Conservation (phyloP, 1,140 invertebrate species). For the Zaprionus tsacasi region DNA sequence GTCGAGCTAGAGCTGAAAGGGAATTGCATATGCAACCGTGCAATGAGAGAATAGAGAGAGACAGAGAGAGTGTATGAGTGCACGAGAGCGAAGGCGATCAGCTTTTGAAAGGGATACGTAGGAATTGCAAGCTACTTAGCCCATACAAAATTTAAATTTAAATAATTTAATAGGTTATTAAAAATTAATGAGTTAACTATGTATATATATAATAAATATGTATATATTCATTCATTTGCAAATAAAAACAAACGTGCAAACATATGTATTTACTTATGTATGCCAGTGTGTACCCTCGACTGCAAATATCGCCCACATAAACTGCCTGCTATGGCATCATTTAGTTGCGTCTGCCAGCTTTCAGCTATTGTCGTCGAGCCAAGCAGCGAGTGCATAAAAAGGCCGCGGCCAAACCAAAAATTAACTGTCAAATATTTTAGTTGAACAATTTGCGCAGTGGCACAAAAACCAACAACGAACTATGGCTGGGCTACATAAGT, state of each 20-base stretch:
- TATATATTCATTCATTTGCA: neutral
- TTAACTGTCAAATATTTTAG: constrained; percentile 81
- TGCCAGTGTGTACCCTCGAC: neutral
- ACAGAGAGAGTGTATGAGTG: neutral
- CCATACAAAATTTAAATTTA: neutral
- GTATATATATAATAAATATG: neutral
- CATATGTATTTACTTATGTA: neutral
- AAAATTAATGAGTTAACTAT: neutral
- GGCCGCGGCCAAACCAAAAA: constrained; percentile 69
- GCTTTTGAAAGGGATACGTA: constrained; percentile 6
- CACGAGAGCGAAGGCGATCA: constrained; percentile 5
- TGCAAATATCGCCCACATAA: constrained; percentile 4
- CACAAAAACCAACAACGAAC: constrained; percentile 53
- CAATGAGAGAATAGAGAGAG: neutral
- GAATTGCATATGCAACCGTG: constrained; percentile 5
- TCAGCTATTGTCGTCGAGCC: neutral
- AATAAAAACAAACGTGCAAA: neutral
- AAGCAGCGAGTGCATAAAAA: constrained; percentile 41
- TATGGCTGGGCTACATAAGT: constrained; percentile 30
- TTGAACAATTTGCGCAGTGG: constrained; percentile 72
- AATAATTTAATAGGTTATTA: neutral
- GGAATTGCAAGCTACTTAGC: neutral
- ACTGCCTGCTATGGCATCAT: constrained; percentile 20
- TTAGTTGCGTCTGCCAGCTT: constrained; percentile 3
- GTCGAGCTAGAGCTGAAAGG: constrained; percentile 29